Evolutionary conservation across 2,888 invertebrate genomes (phyloP).

Genomic region (Amphipoea lucens): DNA sequence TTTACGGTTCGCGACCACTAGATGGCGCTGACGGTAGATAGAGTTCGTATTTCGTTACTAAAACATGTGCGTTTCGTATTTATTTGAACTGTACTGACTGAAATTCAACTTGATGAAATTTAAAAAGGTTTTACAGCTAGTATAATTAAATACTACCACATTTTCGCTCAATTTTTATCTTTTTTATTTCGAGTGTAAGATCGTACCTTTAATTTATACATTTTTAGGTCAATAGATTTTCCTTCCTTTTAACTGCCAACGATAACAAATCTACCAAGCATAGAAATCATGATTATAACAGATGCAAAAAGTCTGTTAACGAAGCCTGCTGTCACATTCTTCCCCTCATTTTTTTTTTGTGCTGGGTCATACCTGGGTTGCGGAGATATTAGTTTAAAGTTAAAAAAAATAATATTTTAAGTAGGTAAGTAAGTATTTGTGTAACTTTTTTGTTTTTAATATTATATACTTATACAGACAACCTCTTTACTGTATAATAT

Average conservation of each 20-base stretch:
- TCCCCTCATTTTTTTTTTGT: not conserved
- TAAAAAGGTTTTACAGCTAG: not conserved
- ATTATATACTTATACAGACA: too few relatives aligned
- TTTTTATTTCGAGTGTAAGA: too few relatives aligned
- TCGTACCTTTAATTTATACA: not conserved
- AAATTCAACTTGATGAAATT: accelerated
- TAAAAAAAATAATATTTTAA: too few relatives aligned
- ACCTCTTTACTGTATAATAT: too few relatives aligned
- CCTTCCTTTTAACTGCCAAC: not conserved
- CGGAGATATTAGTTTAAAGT: too few relatives aligned
- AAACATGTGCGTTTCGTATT: not conserved
- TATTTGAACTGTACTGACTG: not conserved
- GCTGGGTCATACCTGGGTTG: not conserved
- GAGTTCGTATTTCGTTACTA: not conserved
- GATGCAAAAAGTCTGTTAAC: not conserved
- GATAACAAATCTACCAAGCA: not conserved
- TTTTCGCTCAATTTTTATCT: not conserved
- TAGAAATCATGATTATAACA: not conserved
- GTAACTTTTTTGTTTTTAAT: too few relatives aligned
- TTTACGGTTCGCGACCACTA: constrained; percentile 32
- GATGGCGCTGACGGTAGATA: constrained; percentile 50
- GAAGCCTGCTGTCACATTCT: not conserved
- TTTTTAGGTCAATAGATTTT: not conserved
- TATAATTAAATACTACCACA: too few relatives aligned
- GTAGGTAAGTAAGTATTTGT: too few relatives aligned